These are phyloP conservation scores for Drosophila seclusa DNA, from an alignment of 2,888 invertebrate species.

Conservation along the genomic window DNA sequence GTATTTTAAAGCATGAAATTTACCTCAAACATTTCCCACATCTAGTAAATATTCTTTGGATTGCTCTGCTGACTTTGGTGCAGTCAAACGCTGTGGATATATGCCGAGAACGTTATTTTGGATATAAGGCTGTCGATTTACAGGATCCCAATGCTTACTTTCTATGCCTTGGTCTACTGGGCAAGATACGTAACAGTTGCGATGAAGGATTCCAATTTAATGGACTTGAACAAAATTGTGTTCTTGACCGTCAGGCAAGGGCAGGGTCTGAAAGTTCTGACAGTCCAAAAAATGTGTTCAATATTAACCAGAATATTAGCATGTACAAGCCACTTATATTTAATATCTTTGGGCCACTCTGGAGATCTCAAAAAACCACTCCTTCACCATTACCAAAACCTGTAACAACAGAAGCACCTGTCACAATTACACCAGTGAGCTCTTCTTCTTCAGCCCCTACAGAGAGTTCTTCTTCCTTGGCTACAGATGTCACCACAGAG, in stretches of 20 bases:
- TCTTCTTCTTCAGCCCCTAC: background rate
- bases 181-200: conserved; percentile 33
- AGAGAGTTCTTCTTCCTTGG: background rate
- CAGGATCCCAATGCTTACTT: conserved; percentile 35
- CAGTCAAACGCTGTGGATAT: conserved; percentile 31
- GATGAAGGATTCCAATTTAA: conserved; percentile 41
- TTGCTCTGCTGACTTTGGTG: conserved; percentile 27
- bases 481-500: background rate
- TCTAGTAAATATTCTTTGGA: conserved; percentile 18
- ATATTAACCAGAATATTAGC: conserved; percentile 41
- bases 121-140: conserved; percentile 29
- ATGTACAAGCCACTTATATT: conserved; percentile 44
- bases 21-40: background rate
- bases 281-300: conserved; percentile 23
- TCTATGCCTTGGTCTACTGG: conserved; percentile 45
- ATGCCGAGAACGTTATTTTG: conserved; percentile 35
- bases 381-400: background rate
- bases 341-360: conserved; percentile 30
- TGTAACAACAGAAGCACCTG: background rate
- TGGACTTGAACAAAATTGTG: conserved; percentile 31
- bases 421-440: background rate
- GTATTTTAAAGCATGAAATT: background rate
- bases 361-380: background rate
- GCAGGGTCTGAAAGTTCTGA: background rate
- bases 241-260: conserved; percentile 4